A percentile compares a stretch with the other conserved stretches of the same genome.
Evolutionary conservation across 2,113 vertebrate genomes (phyloP).

Genomic region (Sclerurus mexicanus): DNA sequence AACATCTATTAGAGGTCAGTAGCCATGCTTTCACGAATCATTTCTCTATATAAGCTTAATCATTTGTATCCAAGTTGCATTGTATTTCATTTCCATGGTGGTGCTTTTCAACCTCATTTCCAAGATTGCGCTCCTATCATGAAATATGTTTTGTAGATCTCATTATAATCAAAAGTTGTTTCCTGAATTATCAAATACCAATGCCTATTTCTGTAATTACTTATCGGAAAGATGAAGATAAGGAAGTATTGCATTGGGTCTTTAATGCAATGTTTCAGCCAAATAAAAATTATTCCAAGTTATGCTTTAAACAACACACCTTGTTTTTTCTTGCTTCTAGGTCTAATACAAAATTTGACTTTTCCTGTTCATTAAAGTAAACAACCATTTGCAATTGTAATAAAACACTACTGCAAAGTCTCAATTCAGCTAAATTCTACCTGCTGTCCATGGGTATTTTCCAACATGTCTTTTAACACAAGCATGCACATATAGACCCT

Average conservation of each 20-base stretch:
- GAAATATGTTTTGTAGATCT: background rate
- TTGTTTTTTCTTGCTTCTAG: background rate
- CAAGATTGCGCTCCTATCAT: rapidly evolving
- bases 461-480: background rate
- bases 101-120: background rate
- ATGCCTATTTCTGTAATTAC: background rate
- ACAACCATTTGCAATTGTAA: background rate
- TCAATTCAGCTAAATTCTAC: background rate
- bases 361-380: background rate
- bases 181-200: background rate
- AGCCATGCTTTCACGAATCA: background rate
- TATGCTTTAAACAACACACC: background rate
- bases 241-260: background rate
- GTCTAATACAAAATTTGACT: background rate
- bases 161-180: background rate
- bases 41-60: background rate
- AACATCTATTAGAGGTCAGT: background rate
- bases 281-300: background rate
- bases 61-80: background rate
- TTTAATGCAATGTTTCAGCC: background rate
- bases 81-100: background rate
- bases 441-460: background rate
- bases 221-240: background rate
- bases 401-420: background rate
- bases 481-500: background rate